These are phyloP conservation scores for Chaetodon auriga DNA, from an alignment of 2,113 vertebrate species.

Conservation along the genomic window DNA sequence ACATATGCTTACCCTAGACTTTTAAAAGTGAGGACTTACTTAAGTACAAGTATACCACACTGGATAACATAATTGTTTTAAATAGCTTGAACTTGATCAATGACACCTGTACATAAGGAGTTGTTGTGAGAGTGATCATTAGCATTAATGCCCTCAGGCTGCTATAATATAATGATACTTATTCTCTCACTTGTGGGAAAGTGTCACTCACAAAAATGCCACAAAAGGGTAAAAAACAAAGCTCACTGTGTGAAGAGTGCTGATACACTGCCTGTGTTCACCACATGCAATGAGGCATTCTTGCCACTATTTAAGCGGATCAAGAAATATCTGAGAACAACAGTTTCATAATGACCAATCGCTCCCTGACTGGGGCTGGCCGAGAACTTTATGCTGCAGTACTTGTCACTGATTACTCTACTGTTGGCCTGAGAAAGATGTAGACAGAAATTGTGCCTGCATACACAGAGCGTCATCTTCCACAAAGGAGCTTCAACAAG, in stretches of 20 bases:
- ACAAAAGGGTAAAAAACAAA: background rate
- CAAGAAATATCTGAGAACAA: background rate
- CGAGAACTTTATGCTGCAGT: background rate
- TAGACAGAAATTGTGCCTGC: too few species aligned
- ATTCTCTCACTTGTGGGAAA: background rate
- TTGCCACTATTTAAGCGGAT: background rate
- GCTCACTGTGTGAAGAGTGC: background rate
- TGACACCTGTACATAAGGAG: background rate
- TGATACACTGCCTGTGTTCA: background rate
- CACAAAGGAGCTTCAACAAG: background rate
- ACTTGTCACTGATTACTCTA: background rate
- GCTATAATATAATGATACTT: background rate
- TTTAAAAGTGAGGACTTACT: background rate
- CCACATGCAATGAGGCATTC: background rate
- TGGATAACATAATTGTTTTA: background rate
- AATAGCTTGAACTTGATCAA: conserved; percentile 13
- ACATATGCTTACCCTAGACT: background rate
- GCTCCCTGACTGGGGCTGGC: background rate
- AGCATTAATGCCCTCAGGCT: background rate
- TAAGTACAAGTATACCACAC: background rate
- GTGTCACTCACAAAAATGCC: background rate
- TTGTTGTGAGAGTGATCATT: background rate
- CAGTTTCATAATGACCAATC: too few species aligned
- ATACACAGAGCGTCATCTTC: background rate
- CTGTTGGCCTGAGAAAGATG: background rate